phyloP scores from a whole-genome alignment of 2,888 invertebrate species.

The Pyrgus malvae region DNA sequence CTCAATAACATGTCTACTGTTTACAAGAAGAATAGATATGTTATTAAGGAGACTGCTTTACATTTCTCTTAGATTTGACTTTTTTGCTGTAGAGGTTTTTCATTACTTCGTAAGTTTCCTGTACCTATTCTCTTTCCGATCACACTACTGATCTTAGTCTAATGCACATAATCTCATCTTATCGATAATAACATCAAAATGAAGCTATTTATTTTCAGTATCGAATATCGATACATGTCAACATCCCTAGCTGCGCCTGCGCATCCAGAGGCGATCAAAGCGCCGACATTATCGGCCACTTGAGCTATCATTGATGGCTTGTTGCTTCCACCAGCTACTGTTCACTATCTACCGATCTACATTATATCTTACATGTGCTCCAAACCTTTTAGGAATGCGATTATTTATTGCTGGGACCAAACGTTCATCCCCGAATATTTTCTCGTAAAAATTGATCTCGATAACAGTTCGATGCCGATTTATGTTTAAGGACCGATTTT shows the following conservation, averaged over 20 bases:
- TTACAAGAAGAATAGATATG: too few species aligned
- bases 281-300: constrained; percentile 67
- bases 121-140: too few species aligned
- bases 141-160: too few species aligned
- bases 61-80: too few species aligned
- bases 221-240: too few species aligned
- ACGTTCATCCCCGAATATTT: constrained; percentile 6
- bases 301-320: constrained; percentile 59
- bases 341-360: constrained; percentile 47
- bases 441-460: constrained; percentile 14
- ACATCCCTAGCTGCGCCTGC: constrained; percentile 42
- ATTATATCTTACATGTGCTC: constrained; percentile 26
- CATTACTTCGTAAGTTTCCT: too few species aligned
- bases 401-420: constrained; percentile 4
- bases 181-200: too few species aligned
- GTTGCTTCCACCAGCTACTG: constrained; percentile 62
- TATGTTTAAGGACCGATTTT: background rate
- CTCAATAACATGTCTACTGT: too few species aligned
- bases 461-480: constrained; percentile 1
- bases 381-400: constrained; percentile 15
- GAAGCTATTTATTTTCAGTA: too few species aligned
- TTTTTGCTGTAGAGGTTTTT: too few species aligned
- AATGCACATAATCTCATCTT: too few species aligned
- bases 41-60: too few species aligned
- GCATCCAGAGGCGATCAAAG: constrained; percentile 35